Base-by-base conservation (phyloP, 1,140 invertebrate genomes). In the Coelopa frigida region DNA sequence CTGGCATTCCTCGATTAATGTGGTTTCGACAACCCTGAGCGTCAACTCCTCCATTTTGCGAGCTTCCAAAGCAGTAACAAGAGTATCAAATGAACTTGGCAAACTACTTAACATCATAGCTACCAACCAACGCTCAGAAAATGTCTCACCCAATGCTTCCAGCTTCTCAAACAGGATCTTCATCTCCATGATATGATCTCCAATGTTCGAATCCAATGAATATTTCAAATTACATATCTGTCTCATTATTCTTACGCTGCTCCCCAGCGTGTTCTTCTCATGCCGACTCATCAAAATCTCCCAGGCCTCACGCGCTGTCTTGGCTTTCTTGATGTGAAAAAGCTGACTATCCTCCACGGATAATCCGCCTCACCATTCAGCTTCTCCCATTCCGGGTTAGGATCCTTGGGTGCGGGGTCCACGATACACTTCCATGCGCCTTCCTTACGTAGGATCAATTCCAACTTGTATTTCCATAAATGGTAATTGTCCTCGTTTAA, bases 61-160 rank as follows among this genome's bases (percentile, higher is more conserved):
- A 20, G 24, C 50, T 36, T 55, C 52, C 23, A 50, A 40, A 38
- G 50, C 51, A 10, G 40, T 55, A 11, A 53, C 46, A 21, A 58
- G 33, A 2, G 45, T 46, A 15, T 44, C 29, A 40, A 50, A 54
- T 10, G 45, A 46, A n/a, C 47, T 39, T 24, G 54, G 51, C 15
- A 53, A 40, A 31, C 51, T 55, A n/a, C 48, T 32, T 1, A 56
- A 21, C 3, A 56, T 7, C 46, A 52, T 50, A 23, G 45, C 46
- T 2, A 50, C 38, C 22, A 21, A 27, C 40, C 48, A 31, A 12
- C 42, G 44, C 22, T 54, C 54, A 15, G 22, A 27, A n/a, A 50
- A 39, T 11, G 40, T 31, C 10, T 52, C 44, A 11, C 51, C 57
- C 10, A 59, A 35, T 15, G 36, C 51, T 22, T 39, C 20, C 7